These are phyloP conservation scores for Glyphotaelius pellucidus DNA, from an alignment of 2,888 invertebrate species.

Conservation along the genomic window DNA sequence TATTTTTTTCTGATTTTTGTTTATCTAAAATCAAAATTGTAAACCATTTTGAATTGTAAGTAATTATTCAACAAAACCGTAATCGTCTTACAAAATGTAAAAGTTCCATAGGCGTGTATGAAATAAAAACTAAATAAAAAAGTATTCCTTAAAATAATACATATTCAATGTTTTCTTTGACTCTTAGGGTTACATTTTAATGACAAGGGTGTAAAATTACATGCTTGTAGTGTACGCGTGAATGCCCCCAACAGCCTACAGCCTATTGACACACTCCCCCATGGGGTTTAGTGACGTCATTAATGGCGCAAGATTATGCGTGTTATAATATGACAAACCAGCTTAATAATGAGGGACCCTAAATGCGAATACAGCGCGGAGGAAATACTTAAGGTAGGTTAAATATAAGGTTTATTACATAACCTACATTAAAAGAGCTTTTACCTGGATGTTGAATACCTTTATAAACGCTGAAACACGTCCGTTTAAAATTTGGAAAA, in stretches of 20 bases:
- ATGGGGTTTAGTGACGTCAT: slow-evolving; percentile 53
- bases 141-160: background rate
- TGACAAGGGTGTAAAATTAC: background rate
- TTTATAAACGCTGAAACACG: background rate
- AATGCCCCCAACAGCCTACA: background rate
- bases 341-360: slow-evolving; percentile 64
- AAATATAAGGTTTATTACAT: background rate
- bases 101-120: background rate
- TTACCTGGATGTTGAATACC: background rate
- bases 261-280: background rate
- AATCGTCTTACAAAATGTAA: background rate
- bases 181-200: background rate
- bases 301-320: slow-evolving; percentile 64
- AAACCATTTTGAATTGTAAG: too few species aligned
- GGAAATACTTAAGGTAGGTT: background rate
- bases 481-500: background rate
- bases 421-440: background rate
- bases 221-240: background rate
- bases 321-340: slow-evolving; percentile 57
- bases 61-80: too few species aligned
- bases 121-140: too few species aligned
- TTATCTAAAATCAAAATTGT: too few species aligned
- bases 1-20: too few species aligned
- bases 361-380: slow-evolving; percentile 56
- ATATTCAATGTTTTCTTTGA: background rate